A percentile compares a stretch with the other conserved stretches of the same genome.
Conservation (phyloP, 2,113 vertebrate genomes). For the Periophthalmodon schlosseri region DNA sequence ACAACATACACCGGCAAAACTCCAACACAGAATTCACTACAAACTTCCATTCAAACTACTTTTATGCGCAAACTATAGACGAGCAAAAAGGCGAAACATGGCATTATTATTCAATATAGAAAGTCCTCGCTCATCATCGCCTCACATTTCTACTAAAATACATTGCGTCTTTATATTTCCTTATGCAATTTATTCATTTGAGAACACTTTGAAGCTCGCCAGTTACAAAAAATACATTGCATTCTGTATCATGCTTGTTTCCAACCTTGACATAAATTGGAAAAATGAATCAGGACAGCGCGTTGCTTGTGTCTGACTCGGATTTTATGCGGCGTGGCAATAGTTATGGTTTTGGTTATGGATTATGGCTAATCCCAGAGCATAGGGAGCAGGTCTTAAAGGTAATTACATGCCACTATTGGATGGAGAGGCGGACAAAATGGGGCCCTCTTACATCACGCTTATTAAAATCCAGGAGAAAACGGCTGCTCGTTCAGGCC, state of each 20-base stretch:
- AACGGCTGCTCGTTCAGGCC: conserved; percentile 49
- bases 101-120: not conserved
- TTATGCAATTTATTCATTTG: not conserved
- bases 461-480: conserved; percentile 56
- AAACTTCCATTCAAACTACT: not conserved
- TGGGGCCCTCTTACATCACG: conserved; percentile 50
- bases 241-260: not conserved
- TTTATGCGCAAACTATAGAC: not conserved
- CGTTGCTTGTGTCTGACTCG: conserved; percentile 49
- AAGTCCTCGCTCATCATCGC: no score
- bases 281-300: conserved; percentile 38
- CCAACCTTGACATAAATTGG: not conserved
- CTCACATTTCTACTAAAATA: not conserved
- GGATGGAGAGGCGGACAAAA: conserved; percentile 63
- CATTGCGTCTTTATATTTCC: not conserved
- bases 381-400: conserved; percentile 72
- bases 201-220: not conserved
- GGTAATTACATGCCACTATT: conserved; percentile 75
- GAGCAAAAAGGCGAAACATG: no score
- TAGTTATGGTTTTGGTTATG: conserved; percentile 73
- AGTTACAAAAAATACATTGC: not conserved
- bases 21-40: no score
- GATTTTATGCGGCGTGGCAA: conserved; percentile 60
- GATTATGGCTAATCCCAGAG: conserved; percentile 72
- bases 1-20: no score